These are phyloP conservation scores for Chrysolophus pictus DNA, from an alignment of 2,797 vertebrate species.

Conservation along the genomic window DNA sequence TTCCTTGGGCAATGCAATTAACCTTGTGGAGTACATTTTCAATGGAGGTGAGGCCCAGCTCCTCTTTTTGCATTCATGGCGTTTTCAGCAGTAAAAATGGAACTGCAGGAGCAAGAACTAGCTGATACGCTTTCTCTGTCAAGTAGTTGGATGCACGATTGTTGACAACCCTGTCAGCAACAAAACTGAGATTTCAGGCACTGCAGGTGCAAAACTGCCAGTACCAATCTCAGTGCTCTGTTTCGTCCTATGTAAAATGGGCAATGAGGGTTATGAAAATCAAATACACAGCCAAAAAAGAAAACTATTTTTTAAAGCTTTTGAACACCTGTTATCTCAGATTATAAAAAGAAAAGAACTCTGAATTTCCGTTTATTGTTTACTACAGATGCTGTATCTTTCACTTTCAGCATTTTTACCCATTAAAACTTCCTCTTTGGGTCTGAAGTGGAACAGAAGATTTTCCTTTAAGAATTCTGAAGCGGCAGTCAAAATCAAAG, in stretches of 20 bases:
- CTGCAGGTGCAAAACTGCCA: not conserved
- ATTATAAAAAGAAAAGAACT: not conserved
- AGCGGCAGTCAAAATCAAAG: not conserved
- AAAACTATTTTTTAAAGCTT: not conserved
- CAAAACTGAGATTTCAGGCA: not conserved
- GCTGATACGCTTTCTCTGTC: not conserved
- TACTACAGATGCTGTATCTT: not conserved
- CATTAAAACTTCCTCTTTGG: not conserved
- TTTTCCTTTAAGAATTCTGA: not conserved
- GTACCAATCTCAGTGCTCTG: not conserved
- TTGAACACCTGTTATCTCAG: not conserved
- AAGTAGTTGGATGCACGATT: not conserved
- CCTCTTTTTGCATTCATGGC: slow-evolving; percentile 26
- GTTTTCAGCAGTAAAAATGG: not conserved
- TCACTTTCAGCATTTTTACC: not conserved
- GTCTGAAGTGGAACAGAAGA: not conserved
- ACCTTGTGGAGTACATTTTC: slow-evolving; percentile 61
- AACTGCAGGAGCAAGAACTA: not conserved
- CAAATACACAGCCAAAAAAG: not conserved
- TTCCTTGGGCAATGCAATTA: slow-evolving; percentile 74
- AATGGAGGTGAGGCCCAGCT: slow-evolving; percentile 54
- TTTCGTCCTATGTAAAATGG: not conserved
- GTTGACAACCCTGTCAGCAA: not conserved
- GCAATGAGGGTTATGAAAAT: not conserved
- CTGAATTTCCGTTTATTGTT: not conserved